A percentile compares a stretch with the other conserved stretches of the same genome.
Conservation (phyloP, 2,797 vertebrate species). For the Smutsia temminckii region DNA sequence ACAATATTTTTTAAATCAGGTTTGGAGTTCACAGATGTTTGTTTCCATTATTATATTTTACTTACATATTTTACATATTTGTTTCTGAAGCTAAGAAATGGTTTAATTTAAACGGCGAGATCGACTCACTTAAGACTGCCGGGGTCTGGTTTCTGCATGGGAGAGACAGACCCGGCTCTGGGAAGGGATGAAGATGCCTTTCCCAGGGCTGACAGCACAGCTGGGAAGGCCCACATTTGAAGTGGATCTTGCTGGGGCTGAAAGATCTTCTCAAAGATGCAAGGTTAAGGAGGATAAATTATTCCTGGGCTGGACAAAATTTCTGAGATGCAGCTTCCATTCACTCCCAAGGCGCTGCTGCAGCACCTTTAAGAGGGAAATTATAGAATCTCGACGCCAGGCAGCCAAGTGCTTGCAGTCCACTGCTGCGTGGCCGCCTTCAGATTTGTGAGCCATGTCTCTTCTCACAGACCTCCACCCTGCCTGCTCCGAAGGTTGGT, state of each 20-base stretch:
- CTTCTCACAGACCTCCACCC: not conserved
- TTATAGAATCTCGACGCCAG: not conserved
- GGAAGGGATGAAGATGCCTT: slow-evolving; percentile 40
- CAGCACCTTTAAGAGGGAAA: not conserved
- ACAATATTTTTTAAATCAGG: not conserved
- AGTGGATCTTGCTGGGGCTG: not conserved
- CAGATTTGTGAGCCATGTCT: not conserved
- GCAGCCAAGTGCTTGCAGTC: not conserved
- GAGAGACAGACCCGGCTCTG: slow-evolving; percentile 17
- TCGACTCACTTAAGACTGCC: slow-evolving; percentile 32
- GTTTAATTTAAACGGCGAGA: slow-evolving; percentile 31
- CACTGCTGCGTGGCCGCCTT: not conserved
- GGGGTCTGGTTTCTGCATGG: slow-evolving; percentile 19
- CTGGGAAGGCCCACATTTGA: not conserved
- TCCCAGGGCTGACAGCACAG: not conserved
- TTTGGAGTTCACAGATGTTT: not conserved
- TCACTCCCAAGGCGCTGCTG: not conserved
- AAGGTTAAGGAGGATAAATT: not conserved
- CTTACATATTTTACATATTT: not conserved
- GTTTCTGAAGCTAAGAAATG: slow-evolving; percentile 35
- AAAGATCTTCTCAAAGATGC: not conserved
- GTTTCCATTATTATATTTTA: not conserved
- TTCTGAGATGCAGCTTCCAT: slow-evolving; percentile 33
- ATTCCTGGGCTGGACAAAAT: not conserved
- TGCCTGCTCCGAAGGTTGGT: not conserved